phyloP scores from a whole-genome alignment of 1,140 invertebrate species.

The Bombus superbus region DNA sequence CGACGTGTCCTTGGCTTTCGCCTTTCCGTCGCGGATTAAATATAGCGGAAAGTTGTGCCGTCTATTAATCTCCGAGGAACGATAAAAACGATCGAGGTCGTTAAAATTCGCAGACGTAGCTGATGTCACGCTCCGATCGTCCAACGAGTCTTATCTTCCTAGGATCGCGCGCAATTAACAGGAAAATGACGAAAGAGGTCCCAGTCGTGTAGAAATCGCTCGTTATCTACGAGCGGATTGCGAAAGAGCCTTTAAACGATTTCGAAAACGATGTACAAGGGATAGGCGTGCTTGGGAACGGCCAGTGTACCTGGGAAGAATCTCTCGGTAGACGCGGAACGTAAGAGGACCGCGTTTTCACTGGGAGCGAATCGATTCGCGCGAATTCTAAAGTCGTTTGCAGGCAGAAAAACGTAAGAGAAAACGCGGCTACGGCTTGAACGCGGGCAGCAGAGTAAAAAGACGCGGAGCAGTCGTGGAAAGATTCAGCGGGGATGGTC shows the following conservation, averaged over 20 bases:
- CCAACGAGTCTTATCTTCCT: neutral
- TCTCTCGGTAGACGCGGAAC: neutral
- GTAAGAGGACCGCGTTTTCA: conserved; percentile 25
- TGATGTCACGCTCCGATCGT: neutral
- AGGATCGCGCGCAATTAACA: neutral
- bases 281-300: too few relatives aligned
- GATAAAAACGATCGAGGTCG: neutral
- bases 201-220: neutral
- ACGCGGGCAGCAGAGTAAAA: neutral
- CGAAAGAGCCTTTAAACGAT: too few relatives aligned
- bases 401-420: conserved; percentile 3
- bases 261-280: neutral
- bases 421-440: too few relatives aligned
- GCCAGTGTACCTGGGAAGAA: neutral
- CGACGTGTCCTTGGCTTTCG: neutral
- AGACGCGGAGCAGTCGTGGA: neutral
- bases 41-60: neutral
- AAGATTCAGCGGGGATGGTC: neutral
- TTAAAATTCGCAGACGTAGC: neutral
- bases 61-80: neutral
- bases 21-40: neutral
- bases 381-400: conserved; percentile 12
- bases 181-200: neutral
- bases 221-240: neutral
- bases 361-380: conserved; percentile 4